A percentile compares a stretch with the other conserved stretches of the same genome.
Evolutionary conservation across 2,113 vertebrate genomes (phyloP).

Genomic region (Chrysochloris asiatica): DNA sequence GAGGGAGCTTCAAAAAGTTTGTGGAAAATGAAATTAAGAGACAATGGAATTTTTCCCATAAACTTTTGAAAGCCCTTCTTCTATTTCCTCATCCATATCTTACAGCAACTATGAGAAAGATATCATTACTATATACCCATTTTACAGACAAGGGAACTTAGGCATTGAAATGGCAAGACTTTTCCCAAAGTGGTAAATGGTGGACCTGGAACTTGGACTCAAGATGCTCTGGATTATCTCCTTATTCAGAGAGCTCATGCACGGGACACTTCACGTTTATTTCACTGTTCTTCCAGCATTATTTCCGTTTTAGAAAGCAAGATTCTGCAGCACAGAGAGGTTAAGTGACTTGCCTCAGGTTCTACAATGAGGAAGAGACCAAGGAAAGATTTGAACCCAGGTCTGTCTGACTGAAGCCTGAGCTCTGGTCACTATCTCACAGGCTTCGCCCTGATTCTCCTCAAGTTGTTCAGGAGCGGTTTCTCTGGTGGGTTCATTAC

Average conservation of each 20-base stretch:
- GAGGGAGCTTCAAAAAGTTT: no score
- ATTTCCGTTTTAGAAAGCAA: background rate
- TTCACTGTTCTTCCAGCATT: background rate
- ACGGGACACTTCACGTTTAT: background rate
- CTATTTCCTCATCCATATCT: background rate
- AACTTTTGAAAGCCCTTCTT: background rate
- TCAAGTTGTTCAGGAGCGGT: background rate
- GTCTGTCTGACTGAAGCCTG: background rate
- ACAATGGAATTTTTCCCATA: slow-evolving; percentile 22
- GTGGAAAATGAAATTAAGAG: no score
- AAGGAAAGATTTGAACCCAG: background rate
- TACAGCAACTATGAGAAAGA: background rate
- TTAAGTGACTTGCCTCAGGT: background rate
- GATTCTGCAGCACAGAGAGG: background rate
- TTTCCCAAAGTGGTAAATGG: background rate
- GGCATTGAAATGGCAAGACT: background rate
- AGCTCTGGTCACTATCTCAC: background rate
- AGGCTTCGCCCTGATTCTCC: background rate
- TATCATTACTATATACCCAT: background rate
- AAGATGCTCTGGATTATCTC: background rate
- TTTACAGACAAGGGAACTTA: slow-evolving; percentile 26
- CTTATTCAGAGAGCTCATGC: background rate
- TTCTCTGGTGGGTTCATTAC: background rate
- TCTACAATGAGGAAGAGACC: background rate
- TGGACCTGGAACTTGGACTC: background rate